Conservation (phyloP, 35 echinoderm and acorn worm genomes). For the Ophioderma brevispina region DNA sequence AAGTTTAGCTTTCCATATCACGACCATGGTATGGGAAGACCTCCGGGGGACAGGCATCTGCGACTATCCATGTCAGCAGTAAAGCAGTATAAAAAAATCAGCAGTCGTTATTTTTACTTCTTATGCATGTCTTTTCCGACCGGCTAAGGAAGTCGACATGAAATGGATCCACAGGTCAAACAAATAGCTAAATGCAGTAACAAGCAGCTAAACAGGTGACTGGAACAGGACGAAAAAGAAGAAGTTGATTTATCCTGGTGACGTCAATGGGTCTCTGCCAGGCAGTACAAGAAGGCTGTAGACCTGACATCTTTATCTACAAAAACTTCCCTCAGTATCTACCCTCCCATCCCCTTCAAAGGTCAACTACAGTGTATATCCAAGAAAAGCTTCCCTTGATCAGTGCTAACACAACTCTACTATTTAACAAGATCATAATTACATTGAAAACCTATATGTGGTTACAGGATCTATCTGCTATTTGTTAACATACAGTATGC, state of each 20-base stretch:
- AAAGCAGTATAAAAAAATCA: too few species aligned
- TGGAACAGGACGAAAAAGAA: background rate
- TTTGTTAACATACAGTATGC: too few species aligned
- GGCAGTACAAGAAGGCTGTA: background rate
- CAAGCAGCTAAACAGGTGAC: background rate
- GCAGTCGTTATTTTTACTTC: too few species aligned
- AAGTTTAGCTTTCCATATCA: background rate
- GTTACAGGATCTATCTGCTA: too few species aligned
- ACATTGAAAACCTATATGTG: too few species aligned
- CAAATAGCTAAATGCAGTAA: background rate
- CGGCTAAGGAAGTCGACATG: background rate
- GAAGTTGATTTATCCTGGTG: slow-evolving; percentile 6
- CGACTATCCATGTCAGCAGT: too few species aligned
- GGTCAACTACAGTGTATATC: too few species aligned
- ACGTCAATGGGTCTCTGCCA: background rate
- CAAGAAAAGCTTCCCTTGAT: too few species aligned
- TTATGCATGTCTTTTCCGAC: background rate
- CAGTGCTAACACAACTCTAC: too few species aligned
- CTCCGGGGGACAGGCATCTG: background rate
- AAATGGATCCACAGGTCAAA: slow-evolving; percentile 3
- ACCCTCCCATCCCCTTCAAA: too few species aligned
- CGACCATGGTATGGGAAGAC: background rate
- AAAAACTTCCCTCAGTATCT: too few species aligned
- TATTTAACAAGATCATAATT: too few species aligned
- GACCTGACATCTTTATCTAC: background rate